phyloP scores from a whole-genome alignment of 2,113 vertebrate species.

The Neoarius graeffei region DNA sequence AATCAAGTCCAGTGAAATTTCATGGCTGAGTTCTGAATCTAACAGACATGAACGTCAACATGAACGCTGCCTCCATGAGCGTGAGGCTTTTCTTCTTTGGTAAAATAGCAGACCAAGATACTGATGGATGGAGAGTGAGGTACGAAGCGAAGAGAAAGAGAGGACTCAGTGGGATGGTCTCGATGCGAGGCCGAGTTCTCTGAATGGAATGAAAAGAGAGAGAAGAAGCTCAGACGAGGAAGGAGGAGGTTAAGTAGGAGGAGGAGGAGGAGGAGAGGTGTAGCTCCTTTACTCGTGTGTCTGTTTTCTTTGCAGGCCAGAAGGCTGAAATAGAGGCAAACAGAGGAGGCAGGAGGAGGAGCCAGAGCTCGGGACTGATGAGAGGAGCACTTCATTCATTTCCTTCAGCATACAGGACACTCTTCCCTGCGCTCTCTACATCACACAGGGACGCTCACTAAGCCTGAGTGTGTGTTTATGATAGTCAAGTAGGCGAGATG shows the following conservation, averaged over 20 bases:
- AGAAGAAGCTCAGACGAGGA: slow-evolving; percentile 38
- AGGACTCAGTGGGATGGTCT: slow-evolving; percentile 43
- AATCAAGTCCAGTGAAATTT: slow-evolving; percentile 60
- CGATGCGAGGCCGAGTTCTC: slow-evolving; percentile 45
- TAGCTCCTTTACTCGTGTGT: slow-evolving; percentile 74
- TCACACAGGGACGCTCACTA: slow-evolving; percentile 27
- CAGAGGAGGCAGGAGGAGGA: slow-evolving; percentile 73
- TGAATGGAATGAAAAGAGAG: slow-evolving; percentile 63
- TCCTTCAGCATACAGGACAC: slow-evolving; percentile 36
- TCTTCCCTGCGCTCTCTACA: slow-evolving; percentile 32
- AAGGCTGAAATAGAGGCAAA: slow-evolving; percentile 78
- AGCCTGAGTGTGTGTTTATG: slow-evolving; percentile 29
- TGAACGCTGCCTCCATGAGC: slow-evolving; percentile 16
- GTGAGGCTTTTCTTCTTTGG: slow-evolving; percentile 19
- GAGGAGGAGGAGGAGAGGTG: slow-evolving; percentile 67
- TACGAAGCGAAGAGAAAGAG: neutral
- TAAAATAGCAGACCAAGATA: neutral
- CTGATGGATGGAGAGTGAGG: neutral
- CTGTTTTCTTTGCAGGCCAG: slow-evolving; percentile 73
- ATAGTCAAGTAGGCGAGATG: slow-evolving; percentile 18
- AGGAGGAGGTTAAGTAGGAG: slow-evolving; percentile 52
- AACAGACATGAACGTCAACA: neutral
- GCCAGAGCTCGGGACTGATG: slow-evolving; percentile 60
- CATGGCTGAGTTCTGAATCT: slow-evolving; percentile 50
- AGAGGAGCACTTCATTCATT: slow-evolving; percentile 69